phyloP scores from a whole-genome alignment of 2,888 invertebrate species.

The Panopea generosa region DNA sequence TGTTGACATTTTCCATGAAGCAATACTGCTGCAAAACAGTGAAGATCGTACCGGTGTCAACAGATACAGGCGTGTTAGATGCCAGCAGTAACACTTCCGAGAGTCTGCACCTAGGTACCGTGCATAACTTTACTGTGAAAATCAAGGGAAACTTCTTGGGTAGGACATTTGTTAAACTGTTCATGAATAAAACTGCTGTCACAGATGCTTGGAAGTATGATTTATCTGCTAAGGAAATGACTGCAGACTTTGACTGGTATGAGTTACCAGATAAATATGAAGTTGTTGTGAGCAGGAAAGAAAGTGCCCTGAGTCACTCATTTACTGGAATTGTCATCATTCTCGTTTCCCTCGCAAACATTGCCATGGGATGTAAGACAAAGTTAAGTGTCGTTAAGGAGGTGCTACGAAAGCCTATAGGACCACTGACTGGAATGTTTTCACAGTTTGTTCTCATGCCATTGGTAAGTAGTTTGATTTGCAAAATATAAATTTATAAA shows the following conservation, averaged over 20 bases:
- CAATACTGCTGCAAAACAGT: slow-evolving; percentile 31
- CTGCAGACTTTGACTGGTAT: slow-evolving; percentile 55
- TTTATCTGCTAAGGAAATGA: background rate
- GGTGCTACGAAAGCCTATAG: slow-evolving; percentile 85
- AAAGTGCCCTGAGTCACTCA: slow-evolving; percentile 64
- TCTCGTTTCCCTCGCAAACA: slow-evolving; percentile 79
- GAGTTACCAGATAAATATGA: slow-evolving; percentile 58
- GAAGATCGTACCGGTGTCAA: slow-evolving; percentile 8
- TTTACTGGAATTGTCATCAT: slow-evolving; percentile 73
- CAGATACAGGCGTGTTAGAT: slow-evolving; percentile 45
- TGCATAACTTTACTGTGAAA: slow-evolving; percentile 49
- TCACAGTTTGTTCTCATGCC: slow-evolving; percentile 87
- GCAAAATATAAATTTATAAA: background rate
- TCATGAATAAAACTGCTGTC: slow-evolving; percentile 35
- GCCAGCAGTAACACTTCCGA: slow-evolving; percentile 26
- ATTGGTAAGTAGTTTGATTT: slow-evolving; percentile 86
- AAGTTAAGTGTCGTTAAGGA: slow-evolving; percentile 83
- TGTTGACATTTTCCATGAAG: slow-evolving; percentile 51
- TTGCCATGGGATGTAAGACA: slow-evolving; percentile 86
- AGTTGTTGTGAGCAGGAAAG: slow-evolving; percentile 65
- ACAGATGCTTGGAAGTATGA: slow-evolving; percentile 23
- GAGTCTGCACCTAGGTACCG: slow-evolving; percentile 15
- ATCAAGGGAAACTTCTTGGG: slow-evolving; percentile 66
- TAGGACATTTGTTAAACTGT: slow-evolving; percentile 53
- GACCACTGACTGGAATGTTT: slow-evolving; percentile 86